Base-by-base conservation (phyloP, 2,113 vertebrate genomes). In the Emydocephalus ijimae region DNA sequence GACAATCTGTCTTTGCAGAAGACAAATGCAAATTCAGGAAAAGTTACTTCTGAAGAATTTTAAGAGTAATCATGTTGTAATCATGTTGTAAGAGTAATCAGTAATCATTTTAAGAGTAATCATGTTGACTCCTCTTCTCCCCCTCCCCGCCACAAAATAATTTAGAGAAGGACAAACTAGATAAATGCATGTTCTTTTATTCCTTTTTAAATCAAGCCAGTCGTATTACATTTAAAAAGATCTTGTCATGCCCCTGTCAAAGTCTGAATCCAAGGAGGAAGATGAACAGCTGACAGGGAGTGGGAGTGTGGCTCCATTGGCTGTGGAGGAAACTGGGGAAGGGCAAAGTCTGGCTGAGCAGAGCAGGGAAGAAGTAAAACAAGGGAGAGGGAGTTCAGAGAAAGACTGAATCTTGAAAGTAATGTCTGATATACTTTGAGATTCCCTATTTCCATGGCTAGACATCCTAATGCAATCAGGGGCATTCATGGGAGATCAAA, bases 371-470 rank as follows among this genome's bases (percentile, higher is more conserved):
- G 48, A 48, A 8, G 48, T 50, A 50, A 8, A 50, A 50, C 48
- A 50, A 50, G 48, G 48, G 8, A 50, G 8, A 50, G 48, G 48
- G 48, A 50, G 1, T 50, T 50, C 48, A 50, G 48, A 50, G 48
- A 7, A 50, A 50, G 8, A 50, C 48, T 89, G 56, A 57, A 4
- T 26, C 57, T 55, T 48, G n/a, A 45, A 86, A 91, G 52, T 43
- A 6, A 57, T 45, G 23, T 43, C 52, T 86, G n/a, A 29, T 8
- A 86, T 56, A 14, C 54, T 86, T 15, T 39, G 6, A 39, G 26
- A 52, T 7, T 26, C 45, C 3, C 29, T 57, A 24, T n/a, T 86
- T 89, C 12, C 4, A 0, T 0, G 0, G 0, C 3, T 4, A 20
- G 50, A 89, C 48, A 9, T 21, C 57, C 57, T 0, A 0, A 87